Percentiles rank a stretch among this genome's conserved stretches.
Evolutionary conservation across 35 echinoderm and acorn worm genomes (phyloP).

Genomic region (Diadema setosum): DNA sequence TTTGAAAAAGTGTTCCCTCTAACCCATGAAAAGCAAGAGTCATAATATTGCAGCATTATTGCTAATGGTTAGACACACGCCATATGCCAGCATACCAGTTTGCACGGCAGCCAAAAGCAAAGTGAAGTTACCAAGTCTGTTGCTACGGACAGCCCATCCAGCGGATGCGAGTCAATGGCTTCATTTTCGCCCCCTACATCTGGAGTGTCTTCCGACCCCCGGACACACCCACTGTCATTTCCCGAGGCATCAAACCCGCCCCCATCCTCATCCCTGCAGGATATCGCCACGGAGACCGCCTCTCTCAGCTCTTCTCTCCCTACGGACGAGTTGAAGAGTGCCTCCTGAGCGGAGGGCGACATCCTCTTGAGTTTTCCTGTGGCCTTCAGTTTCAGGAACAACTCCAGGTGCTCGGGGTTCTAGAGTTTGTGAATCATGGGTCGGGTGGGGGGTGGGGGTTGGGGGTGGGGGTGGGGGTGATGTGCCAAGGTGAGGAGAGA

Average conservation of each 20-base stretch:
- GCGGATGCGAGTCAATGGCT: no score
- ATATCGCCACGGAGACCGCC: background rate
- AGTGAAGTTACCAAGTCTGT: no score
- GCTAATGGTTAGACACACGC: no score
- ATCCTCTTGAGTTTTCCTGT: background rate
- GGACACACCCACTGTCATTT: no score
- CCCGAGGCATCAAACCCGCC: background rate
- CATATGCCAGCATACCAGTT: no score
- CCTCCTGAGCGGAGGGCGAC: background rate
- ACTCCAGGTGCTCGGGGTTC: constrained; percentile 3
- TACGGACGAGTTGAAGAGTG: background rate
- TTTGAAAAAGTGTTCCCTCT: no score
- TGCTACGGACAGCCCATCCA: background rate
- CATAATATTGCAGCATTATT: no score
- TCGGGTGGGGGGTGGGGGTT: background rate
- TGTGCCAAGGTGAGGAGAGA: no score
- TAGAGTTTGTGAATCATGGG: background rate
- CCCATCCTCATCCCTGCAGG: background rate
- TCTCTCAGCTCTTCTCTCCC: background rate
- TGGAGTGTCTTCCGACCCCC: background rate
- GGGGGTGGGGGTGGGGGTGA: no score
- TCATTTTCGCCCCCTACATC: background rate
- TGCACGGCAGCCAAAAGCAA: no score
- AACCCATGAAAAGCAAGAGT: no score
- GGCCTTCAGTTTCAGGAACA: background rate